These are phyloP conservation scores for Sander lucioperca DNA, from an alignment of 2,113 vertebrate genomes.

Conservation along the genomic window DNA sequence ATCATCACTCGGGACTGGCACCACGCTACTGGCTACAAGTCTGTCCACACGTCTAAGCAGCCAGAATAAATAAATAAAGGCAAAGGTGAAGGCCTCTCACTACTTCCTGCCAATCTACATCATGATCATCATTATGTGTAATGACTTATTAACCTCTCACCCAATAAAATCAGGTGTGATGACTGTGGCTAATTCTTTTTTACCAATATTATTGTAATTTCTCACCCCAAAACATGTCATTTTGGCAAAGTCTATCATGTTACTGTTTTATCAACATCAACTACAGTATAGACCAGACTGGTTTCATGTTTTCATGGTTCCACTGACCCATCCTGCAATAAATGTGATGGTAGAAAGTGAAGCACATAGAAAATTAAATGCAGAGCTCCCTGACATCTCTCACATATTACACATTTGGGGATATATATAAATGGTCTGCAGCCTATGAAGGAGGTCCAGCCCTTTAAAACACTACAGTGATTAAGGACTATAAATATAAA, in stretches of 20 bases:
- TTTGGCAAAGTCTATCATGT: background rate
- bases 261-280: background rate
- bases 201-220: background rate
- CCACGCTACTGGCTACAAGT: slow-evolving; percentile 16
- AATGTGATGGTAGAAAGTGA: too few relatives aligned
- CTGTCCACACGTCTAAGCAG: slow-evolving; percentile 32
- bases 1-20: slow-evolving; percentile 16
- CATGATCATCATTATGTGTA: background rate
- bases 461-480: background rate
- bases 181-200: background rate
- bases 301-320: too few relatives aligned
- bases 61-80: slow-evolving; percentile 16
- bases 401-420: background rate
- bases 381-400: background rate
- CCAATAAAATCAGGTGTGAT: background rate
- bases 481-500: background rate
- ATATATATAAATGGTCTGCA: background rate
- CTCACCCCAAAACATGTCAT: background rate
- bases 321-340: background rate
- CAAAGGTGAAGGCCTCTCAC: background rate
- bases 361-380: background rate
- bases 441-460: background rate
- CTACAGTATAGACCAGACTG: background rate
- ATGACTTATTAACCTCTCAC: background rate
- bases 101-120: background rate